A percentile compares a stretch with the other conserved stretches of the same genome.
These are phyloP conservation scores for Mellivora capensis DNA, from an alignment of 2,113 vertebrate species.

Conservation along the genomic window DNA sequence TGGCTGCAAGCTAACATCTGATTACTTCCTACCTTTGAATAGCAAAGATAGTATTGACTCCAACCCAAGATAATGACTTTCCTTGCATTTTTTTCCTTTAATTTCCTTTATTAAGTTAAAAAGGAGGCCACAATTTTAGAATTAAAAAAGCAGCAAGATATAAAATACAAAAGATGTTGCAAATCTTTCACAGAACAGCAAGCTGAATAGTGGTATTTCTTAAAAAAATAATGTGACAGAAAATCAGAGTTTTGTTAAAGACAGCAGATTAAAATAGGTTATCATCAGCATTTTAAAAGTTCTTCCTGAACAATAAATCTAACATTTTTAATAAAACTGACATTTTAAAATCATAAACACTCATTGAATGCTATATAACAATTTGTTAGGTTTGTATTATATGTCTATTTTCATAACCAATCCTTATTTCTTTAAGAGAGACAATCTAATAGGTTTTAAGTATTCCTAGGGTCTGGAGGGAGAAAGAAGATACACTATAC, in stretches of 20 bases:
- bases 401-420: neutral
- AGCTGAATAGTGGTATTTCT: slow-evolving; percentile 33
- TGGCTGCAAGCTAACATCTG: slow-evolving; percentile 46
- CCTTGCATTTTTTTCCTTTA: slow-evolving; percentile 1
- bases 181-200: slow-evolving; percentile 40
- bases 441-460: neutral
- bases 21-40: slow-evolving; percentile 57
- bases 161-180: slow-evolving; percentile 47
- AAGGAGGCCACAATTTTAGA: slow-evolving; percentile 33
- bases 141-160: slow-evolving; percentile 46
- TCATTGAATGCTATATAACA: neutral
- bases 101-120: slow-evolving; percentile 62
- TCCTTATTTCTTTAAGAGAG: neutral
- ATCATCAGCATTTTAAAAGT: neutral
- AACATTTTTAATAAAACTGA: slow-evolving; percentile 23
- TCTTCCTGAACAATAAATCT: slow-evolving; percentile 38
- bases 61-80: slow-evolving; percentile 45
- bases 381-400: neutral
- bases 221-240: slow-evolving; percentile 47
- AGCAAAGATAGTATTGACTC: slow-evolving; percentile 55
- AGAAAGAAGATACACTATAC: neutral
- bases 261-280: slow-evolving; percentile 43
- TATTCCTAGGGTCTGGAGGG: neutral
- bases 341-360: slow-evolving; percentile 24
- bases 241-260: slow-evolving; percentile 47